Evolutionary conservation across 1,140 invertebrate genomes (phyloP).

Genomic region (Drosophila subobscura): DNA sequence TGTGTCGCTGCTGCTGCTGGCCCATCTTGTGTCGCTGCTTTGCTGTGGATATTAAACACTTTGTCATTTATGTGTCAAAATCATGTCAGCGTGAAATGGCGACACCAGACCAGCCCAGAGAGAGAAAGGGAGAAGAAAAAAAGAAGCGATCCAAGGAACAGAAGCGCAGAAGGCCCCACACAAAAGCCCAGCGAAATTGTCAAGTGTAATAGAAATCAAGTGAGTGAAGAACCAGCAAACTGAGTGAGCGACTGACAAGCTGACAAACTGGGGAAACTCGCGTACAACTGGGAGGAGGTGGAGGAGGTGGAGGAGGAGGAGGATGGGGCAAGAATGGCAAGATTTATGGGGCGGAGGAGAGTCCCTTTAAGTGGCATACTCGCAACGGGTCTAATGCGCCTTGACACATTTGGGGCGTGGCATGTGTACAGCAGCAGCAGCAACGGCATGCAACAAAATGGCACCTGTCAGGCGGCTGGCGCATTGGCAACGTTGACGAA

Average conservation of each 20-base stretch:
- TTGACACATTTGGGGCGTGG: slow-evolving; percentile 60
- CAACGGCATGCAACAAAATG: slow-evolving; percentile 14
- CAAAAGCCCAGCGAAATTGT: slow-evolving; percentile 42
- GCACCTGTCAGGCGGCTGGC: slow-evolving; percentile 44
- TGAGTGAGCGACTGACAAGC: slow-evolving; percentile 47
- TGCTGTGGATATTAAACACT: slow-evolving; percentile 60
- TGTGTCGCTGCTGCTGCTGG: too few relatives aligned
- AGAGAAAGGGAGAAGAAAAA: slow-evolving; percentile 4
- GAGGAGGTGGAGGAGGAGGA: too few relatives aligned
- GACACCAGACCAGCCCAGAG: slow-evolving; percentile 6
- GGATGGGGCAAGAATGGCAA: too few relatives aligned
- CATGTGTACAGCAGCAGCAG: slow-evolving; percentile 1
- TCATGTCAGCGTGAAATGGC: slow-evolving; percentile 64
- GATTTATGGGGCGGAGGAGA: neutral
- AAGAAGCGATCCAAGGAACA: neutral
- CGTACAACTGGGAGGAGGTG: neutral
- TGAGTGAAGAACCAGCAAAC: slow-evolving; percentile 25
- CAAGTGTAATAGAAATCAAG: slow-evolving; percentile 62
- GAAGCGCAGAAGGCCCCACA: neutral
- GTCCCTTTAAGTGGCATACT: slow-evolving; percentile 48
- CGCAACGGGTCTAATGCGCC: slow-evolving; percentile 48
- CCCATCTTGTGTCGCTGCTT: too few relatives aligned
- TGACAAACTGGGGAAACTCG: slow-evolving; percentile 23
- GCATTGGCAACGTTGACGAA: slow-evolving; percentile 44
- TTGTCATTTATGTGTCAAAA: slow-evolving; percentile 75